These are phyloP conservation scores for Sclerurus mexicanus DNA, from an alignment of 2,113 vertebrate species.

Conservation along the genomic window DNA sequence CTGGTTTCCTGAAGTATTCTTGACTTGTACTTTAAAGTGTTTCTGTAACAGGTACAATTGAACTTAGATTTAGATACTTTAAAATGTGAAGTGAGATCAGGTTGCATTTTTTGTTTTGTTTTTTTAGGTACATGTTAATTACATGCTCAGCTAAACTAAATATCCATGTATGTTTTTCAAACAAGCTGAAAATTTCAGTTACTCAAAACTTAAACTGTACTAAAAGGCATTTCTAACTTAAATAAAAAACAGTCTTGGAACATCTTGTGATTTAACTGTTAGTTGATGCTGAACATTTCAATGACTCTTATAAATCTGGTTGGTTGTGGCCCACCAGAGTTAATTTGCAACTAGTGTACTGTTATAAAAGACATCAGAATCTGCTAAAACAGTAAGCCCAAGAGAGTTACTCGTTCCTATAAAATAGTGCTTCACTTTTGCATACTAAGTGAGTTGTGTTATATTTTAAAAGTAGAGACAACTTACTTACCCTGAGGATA, in stretches of 20 bases:
- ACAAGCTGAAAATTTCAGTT: not conserved
- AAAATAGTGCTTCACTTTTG: constrained; percentile 33
- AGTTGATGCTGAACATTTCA: not conserved
- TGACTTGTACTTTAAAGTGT: not conserved
- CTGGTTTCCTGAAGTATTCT: not conserved
- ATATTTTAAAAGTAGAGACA: constrained; percentile 61
- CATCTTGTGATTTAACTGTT: not conserved
- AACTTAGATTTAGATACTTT: not conserved
- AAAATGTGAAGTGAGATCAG: not conserved
- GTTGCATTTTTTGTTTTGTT: not conserved
- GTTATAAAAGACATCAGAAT: constrained; percentile 25
- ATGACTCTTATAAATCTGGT: constrained; percentile 26
- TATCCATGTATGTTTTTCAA: not conserved
- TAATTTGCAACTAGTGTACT: not conserved
- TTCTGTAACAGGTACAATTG: not conserved
- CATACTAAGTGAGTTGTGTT: constrained; percentile 61
- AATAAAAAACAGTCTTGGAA: not conserved
- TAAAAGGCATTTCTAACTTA: not conserved
- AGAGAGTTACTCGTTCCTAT: constrained; percentile 35
- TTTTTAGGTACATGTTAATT: not conserved
- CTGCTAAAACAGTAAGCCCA: constrained; percentile 20
- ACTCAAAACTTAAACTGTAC: not conserved
- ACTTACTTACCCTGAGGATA: constrained; percentile 57
- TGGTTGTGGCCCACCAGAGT: not conserved
- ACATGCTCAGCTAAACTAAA: not conserved